phyloP scores from a whole-genome alignment of 1,140 invertebrate species.

The Muscidifurax raptorellus region DNA sequence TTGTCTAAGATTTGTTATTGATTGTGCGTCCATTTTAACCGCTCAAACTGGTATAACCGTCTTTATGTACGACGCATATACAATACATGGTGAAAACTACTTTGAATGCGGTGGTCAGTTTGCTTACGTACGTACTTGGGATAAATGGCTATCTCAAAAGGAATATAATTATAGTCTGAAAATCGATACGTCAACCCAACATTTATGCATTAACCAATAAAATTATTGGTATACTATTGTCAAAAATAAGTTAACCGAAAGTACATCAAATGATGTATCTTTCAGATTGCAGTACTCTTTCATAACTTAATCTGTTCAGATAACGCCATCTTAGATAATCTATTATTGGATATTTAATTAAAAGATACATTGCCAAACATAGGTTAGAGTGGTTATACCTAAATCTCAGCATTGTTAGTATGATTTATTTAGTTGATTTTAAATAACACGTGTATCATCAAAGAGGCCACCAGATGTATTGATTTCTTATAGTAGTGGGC shows the following conservation, averaged over 20 bases:
- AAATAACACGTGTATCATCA: too few species aligned
- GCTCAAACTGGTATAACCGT: background rate
- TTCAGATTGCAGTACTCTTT: too few species aligned
- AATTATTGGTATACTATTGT: background rate
- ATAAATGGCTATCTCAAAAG: background rate
- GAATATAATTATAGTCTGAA: background rate
- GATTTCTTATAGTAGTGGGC: too few species aligned
- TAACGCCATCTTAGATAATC: background rate
- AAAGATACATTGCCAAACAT: background rate
- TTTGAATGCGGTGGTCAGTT: too few species aligned
- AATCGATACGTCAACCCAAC: background rate
- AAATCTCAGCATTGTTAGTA: background rate
- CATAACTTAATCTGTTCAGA: background rate
- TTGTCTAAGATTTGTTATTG: too few species aligned
- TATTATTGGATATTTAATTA: background rate
- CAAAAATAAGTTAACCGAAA: background rate
- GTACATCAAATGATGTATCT: background rate
- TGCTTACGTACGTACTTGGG: background rate
- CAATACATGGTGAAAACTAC: too few species aligned
- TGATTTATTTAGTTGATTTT: background rate
- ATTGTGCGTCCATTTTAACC: background rate
- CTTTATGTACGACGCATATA: background rate
- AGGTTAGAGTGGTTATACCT: background rate
- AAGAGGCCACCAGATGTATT: too few species aligned
- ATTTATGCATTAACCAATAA: background rate